phyloP scores from a whole-genome alignment of 2,888 invertebrate genomes.

The Standfussiana lucernea region DNA sequence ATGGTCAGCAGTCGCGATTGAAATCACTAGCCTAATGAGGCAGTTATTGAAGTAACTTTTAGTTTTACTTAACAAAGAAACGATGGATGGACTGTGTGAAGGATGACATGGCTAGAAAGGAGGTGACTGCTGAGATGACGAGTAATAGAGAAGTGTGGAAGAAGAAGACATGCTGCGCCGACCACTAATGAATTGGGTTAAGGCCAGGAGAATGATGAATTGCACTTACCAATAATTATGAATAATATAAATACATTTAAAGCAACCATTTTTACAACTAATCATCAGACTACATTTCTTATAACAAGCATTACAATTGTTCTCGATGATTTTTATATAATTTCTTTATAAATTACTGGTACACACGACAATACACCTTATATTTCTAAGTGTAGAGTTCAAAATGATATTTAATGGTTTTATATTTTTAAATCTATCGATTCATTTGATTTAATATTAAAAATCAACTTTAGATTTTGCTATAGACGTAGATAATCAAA shows the following conservation, averaged over 20 bases:
- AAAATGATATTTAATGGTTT: not conserved
- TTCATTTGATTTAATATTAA: constrained; percentile 48
- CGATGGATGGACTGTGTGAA: no score
- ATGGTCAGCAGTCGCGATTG: no score
- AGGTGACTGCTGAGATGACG: no score
- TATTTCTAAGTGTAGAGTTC: fast-evolving
- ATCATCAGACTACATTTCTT: not conserved
- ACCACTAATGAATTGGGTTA: not conserved
- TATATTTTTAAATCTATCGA: constrained; percentile 15
- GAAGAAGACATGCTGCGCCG: not conserved
- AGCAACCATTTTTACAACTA: constrained; percentile 37
- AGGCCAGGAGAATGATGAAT: not conserved
- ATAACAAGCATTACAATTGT: constrained; percentile 5
- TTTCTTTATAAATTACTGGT: not conserved
- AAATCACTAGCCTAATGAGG: no score
- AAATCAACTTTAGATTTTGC: constrained; percentile 37
- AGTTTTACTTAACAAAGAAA: no score
- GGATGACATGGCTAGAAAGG: no score
- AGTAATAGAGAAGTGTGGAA: no score
- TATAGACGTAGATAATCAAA: constrained; percentile 35
- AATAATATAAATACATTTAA: constrained; percentile 36
- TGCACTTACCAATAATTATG: constrained; percentile 50
- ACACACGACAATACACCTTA: constrained; percentile 6
- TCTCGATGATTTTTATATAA: constrained; percentile 46
- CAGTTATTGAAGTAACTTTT: no score